Conservation (phyloP, 2,888 invertebrate genomes). For the Disparrhopalites patrizii region DNA sequence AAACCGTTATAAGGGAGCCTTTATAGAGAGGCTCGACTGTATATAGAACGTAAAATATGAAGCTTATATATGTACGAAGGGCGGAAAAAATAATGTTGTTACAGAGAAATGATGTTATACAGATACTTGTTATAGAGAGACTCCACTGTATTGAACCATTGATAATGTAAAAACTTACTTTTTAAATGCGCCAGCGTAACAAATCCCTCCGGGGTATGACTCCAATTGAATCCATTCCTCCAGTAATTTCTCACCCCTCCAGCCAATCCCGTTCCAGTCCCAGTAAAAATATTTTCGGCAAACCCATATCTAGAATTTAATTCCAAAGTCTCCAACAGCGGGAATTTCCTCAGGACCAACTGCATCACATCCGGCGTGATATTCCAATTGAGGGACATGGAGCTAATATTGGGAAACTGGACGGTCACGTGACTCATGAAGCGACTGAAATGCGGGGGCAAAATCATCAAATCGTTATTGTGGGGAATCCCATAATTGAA, state of each 20-base stretch:
- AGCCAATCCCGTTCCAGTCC: background rate
- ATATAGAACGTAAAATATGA: too few relatives aligned
- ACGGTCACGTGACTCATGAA: background rate
- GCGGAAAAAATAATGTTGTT: too few relatives aligned
- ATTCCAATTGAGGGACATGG: background rate
- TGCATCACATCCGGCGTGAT: background rate
- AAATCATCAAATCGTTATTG: background rate
- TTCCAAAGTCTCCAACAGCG: background rate
- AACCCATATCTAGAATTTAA: background rate
- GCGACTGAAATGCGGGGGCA: background rate
- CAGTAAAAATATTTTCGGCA: background rate
- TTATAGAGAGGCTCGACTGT: too few relatives aligned
- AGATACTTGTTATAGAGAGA: background rate
- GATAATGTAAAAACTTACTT: background rate
- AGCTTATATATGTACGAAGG: too few relatives aligned
- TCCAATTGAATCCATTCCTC: slow-evolving; percentile 3
- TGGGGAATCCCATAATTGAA: slow-evolving; percentile 1
- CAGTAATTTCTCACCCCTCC: background rate
- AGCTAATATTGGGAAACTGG: background rate
- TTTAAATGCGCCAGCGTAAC: background rate
- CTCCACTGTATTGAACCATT: background rate
- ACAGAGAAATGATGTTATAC: too few relatives aligned
- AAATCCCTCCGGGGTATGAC: background rate
- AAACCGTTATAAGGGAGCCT: too few relatives aligned
- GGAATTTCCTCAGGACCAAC: background rate